phyloP scores from a whole-genome alignment of 35 echinoderm and acorn worm species.

The Anneissia japonica region DNA sequence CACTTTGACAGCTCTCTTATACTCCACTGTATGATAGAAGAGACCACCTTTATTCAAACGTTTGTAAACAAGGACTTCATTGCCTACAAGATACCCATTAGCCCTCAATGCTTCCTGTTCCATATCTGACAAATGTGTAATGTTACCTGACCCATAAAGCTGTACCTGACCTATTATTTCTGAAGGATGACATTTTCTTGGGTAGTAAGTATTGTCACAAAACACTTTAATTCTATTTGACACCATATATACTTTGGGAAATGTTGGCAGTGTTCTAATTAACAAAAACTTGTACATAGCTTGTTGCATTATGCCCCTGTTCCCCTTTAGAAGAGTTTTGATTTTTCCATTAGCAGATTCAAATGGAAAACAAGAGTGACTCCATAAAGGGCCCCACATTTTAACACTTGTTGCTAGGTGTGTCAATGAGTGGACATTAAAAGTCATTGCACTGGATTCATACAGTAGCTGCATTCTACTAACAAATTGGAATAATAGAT shows the following conservation, averaged over 20 bases:
- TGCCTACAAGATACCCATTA: neutral
- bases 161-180: neutral
- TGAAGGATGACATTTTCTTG: neutral
- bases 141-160: neutral
- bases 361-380: slow-evolving; percentile 67
- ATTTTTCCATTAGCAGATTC: slow-evolving; percentile 47
- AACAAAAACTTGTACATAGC: slow-evolving; percentile 32
- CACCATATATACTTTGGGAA: neutral
- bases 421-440: slow-evolving; percentile 50
- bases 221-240: neutral
- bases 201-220: neutral
- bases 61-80: neutral
- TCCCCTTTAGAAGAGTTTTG: slow-evolving; percentile 31
- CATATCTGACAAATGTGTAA: neutral
- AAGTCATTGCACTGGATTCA: slow-evolving; percentile 43
- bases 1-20: too few relatives aligned
- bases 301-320: slow-evolving; percentile 32
- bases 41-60: too few relatives aligned
- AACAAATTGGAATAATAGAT: slow-evolving; percentile 37
- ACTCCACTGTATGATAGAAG: too few relatives aligned
- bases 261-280: slow-evolving; percentile 12
- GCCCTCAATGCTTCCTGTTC: neutral
- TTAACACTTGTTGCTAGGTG: slow-evolving; percentile 41
- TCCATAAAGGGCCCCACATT: slow-evolving; percentile 60
- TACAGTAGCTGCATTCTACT: slow-evolving; percentile 33